A percentile compares a stretch with the other conserved stretches of the same genome.
Evolutionary conservation across 2,888 invertebrate species (phyloP).

Genomic region (Corythucha ciliata): DNA sequence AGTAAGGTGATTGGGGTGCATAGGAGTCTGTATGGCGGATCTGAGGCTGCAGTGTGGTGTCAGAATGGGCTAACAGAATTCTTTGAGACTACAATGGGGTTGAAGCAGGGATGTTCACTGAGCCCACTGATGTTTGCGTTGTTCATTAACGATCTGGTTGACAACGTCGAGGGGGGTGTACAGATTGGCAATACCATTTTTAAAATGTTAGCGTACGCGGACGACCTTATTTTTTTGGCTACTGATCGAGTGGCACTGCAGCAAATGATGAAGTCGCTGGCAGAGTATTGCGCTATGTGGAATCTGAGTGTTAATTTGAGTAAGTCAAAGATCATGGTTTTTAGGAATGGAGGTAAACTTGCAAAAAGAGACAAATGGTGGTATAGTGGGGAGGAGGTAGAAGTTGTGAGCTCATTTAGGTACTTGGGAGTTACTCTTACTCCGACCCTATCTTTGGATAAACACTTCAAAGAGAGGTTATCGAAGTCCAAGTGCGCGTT

Average conservation of each 20-base stretch:
- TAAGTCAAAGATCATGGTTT: conserved; percentile 25
- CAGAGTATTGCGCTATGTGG: conserved; percentile 22
- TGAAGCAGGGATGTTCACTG: conserved; percentile 14
- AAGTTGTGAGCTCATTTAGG: conserved; percentile 16
- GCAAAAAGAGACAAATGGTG: conserved; percentile 9
- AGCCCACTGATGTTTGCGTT: conserved; percentile 14
- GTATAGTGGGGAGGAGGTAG: conserved; percentile 5
- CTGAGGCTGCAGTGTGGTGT: too few species aligned
- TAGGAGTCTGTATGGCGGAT: too few species aligned
- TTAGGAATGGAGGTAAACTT: conserved; percentile 20
- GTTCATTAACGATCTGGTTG: conserved; percentile 16
- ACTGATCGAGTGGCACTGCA: conserved; percentile 17
- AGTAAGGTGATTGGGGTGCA: too few species aligned
- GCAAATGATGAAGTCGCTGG: conserved; percentile 19
- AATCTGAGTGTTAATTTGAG: conserved; percentile 19
- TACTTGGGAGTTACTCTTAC: conserved; percentile 12
- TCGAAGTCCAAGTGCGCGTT: too few species aligned
- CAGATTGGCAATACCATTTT: conserved; percentile 10
- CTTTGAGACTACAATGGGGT: background rate
- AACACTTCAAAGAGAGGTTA: conserved; percentile 4
- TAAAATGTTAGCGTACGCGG: conserved; percentile 21
- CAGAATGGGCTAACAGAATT: background rate
- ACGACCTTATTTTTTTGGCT: conserved; percentile 20
- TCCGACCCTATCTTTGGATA: background rate
- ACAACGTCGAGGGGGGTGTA: conserved; percentile 15